Conservation (phyloP, 2,113 vertebrate species). For the Rhipidura dahli region DNA sequence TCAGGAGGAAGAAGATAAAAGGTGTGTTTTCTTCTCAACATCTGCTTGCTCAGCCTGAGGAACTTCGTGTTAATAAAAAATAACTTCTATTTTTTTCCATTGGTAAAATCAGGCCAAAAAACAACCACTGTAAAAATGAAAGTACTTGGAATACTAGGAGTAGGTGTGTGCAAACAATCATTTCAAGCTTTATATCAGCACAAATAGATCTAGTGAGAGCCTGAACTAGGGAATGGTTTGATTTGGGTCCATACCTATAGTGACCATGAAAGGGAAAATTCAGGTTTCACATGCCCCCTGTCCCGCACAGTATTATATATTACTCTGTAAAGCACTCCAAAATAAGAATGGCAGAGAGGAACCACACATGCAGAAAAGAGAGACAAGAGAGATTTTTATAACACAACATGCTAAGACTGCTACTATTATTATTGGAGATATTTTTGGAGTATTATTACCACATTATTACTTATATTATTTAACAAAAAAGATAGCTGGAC, state of each 20-base stretch:
- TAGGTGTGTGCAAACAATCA: rapidly evolving
- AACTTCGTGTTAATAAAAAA: not conserved
- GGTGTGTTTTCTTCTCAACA: not conserved
- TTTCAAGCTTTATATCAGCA: not conserved
- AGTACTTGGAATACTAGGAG: not conserved
- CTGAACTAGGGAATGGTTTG: not conserved
- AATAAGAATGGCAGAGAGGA: not conserved
- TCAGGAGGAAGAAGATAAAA: not conserved
- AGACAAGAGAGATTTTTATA: not conserved
- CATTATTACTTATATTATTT: not conserved
- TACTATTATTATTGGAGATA: not conserved
- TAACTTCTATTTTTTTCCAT: not conserved
- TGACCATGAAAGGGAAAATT: not conserved
- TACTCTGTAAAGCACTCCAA: not conserved
- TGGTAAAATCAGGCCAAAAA: not conserved
- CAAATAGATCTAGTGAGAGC: not conserved
- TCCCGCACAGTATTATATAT: not conserved
- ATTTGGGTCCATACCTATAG: not conserved
- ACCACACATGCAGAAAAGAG: not conserved
- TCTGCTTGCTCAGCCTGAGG: not conserved
- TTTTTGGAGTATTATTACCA: not conserved
- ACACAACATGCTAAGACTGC: not conserved
- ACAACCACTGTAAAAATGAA: not conserved
- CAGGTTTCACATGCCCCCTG: not conserved
- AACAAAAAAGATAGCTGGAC: not conserved